Evolutionary conservation across 2,888 invertebrate genomes (phyloP).

Genomic region (Tigriopus californicus): DNA sequence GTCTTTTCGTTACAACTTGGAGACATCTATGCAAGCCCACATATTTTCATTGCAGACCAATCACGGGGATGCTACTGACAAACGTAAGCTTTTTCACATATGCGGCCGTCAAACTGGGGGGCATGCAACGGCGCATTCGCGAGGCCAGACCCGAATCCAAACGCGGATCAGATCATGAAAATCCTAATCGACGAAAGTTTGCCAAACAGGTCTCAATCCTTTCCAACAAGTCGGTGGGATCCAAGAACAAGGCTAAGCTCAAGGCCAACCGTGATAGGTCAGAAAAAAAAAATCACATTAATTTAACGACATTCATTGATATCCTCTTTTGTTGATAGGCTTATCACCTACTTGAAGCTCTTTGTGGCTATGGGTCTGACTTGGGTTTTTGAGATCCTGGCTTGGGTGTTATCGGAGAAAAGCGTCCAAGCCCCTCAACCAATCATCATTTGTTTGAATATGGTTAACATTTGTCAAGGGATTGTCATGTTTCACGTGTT

Average conservation of each 20-base stretch:
- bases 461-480: slow-evolving; percentile 4
- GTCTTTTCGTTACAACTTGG: neutral
- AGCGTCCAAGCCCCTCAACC: neutral
- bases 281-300: neutral
- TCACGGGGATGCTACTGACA: neutral
- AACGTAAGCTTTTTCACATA: slow-evolving; percentile 7
- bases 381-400: slow-evolving; percentile 9
- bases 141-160: neutral
- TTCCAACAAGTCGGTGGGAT: no score
- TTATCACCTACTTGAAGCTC: slow-evolving; percentile 1
- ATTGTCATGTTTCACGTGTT: slow-evolving; percentile 10
- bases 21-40: neutral
- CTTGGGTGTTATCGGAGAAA: neutral
- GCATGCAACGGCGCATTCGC: neutral
- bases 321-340: no score
- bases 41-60: neutral
- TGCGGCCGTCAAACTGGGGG: neutral
- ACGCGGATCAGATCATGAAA: no score
- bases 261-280: neutral
- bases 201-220: no score
- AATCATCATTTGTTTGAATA: neutral
- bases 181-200: no score
- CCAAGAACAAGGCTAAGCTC: neutral
- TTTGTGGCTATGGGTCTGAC: slow-evolving; percentile 4
- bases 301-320: no score